A percentile compares a stretch with the other conserved stretches of the same genome.
Evolutionary conservation across 2,888 invertebrate genomes (phyloP).

Genomic region (Masnerella sp.): DNA sequence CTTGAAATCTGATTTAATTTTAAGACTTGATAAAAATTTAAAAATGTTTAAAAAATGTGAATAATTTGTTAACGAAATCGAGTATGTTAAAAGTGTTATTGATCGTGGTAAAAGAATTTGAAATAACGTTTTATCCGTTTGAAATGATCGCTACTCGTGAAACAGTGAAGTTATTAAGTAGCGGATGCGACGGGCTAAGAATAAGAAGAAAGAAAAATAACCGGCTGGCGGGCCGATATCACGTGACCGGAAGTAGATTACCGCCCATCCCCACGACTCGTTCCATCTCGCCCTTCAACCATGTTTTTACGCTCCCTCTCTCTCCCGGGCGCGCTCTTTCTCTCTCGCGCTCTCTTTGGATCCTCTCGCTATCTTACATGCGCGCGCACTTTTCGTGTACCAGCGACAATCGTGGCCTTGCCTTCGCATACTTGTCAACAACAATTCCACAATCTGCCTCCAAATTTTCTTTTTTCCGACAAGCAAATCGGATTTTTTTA

Average conservation of each 20-base stretch:
- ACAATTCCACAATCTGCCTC: slow-evolving; percentile 46
- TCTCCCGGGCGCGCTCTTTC: slow-evolving; percentile 15
- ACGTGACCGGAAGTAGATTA: slow-evolving; percentile 77
- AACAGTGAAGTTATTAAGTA: slow-evolving; percentile 74
- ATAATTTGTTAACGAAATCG: no score
- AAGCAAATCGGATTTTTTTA: no score
- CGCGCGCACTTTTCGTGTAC: slow-evolving; percentile 54
- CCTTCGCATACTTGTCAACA: slow-evolving; percentile 52
- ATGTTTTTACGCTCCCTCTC: slow-evolving; percentile 43
- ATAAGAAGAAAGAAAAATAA: slow-evolving; percentile 77
- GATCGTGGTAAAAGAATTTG: slow-evolving; percentile 41
- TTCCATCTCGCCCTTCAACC: slow-evolving; percentile 53
- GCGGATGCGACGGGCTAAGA: slow-evolving; percentile 75
- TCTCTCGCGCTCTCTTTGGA: slow-evolving; percentile 26
- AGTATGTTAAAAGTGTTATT: slow-evolving; percentile 40
- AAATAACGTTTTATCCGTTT: slow-evolving; percentile 57
- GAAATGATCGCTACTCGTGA: slow-evolving; percentile 62
- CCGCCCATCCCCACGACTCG: slow-evolving; percentile 57
- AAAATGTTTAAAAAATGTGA: no score
- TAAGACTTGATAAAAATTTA: no score
- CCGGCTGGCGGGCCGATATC: slow-evolving; percentile 73
- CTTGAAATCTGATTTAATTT: no score
- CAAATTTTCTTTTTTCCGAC: slow-evolving; percentile 36
- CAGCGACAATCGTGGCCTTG: slow-evolving; percentile 48
- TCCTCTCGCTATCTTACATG: slow-evolving; percentile 33